Base-by-base conservation (phyloP, 2,113 vertebrate genomes). In the Oreochromis tanganicae region DNA sequence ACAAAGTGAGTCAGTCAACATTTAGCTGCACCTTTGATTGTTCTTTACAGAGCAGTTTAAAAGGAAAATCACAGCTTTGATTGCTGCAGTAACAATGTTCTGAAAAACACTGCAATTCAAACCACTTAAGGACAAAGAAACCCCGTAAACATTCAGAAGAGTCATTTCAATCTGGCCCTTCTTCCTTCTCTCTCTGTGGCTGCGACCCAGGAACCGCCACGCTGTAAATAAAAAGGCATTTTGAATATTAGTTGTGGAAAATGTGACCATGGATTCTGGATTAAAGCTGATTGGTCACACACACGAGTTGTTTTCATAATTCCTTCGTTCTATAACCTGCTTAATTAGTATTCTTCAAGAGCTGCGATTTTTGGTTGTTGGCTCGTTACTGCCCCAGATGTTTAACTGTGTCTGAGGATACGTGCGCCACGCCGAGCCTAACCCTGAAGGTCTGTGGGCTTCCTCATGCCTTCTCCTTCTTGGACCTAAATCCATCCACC, bases 101-200 rank as follows among this genome's bases (percentile, higher is more conserved):
- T 78, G 38, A 3, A 63, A 84, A 6, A 52, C 43, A 3, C 68
- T 34, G 83, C 36, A 87, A 90, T 75, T 86, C 38, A 68, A 81
- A 75, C 38, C 84, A 66, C 68, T 92, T 56, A 55, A 6, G 3
- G 78, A 83, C 6, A 13, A 85, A 83, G 79, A 90, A 38, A 24
- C 12, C 21, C 54, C 55, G 9, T 82, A 78, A 93, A 87, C 75
- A 66, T 43, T 80, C 68, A 36, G 85, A 81, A 32, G 43, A 48
- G 80, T 41, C 82, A 6, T 57, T 90, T 80, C 66, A 84, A 36
- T 43, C 19, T 27, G 85, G 2, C 78, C 85, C 4, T 6, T 12
- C 4, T 82, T 57, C 43, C 50, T 34, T 5, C 41, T 21, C 27
- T 81, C 4, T 6, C 32, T 12, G 12, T 56, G 24, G 19, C 41